A percentile compares a stretch with the other conserved stretches of the same genome.
Conservation (phyloP, 2,113 vertebrate genomes). For the Neogale vison region DNA sequence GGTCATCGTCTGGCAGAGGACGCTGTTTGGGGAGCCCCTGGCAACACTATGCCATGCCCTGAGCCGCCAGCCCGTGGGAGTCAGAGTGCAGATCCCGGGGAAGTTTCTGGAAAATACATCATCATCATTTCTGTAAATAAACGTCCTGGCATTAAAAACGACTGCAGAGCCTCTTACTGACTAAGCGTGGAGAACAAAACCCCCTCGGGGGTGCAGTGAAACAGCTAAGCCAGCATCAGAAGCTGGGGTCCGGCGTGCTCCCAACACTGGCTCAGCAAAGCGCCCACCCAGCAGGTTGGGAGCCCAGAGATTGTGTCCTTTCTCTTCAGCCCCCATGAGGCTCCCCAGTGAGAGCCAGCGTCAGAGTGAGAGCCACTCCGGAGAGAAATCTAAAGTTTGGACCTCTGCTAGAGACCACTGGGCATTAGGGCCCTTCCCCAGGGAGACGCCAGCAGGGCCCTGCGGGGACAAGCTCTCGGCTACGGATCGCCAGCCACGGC, state of each 20-base stretch:
- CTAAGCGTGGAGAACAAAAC: background rate
- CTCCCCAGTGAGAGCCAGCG: background rate
- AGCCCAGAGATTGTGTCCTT: background rate
- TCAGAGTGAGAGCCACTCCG: background rate
- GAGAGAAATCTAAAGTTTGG: background rate
- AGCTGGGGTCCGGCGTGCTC: fast-evolving
- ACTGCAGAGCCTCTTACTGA: background rate
- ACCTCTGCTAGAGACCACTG: background rate
- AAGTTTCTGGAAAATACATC: background rate
- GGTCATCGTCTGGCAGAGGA: too few species aligned
- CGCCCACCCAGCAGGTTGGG: fast-evolving
- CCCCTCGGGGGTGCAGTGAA: fast-evolving
- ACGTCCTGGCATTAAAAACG: background rate
- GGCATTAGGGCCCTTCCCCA: background rate
- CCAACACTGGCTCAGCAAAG: background rate
- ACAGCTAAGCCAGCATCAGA: fast-evolving
- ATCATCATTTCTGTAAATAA: background rate
- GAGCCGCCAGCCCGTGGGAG: too few species aligned
- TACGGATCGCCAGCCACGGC: background rate
- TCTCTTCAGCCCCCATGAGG: too few species aligned
- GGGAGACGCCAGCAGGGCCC: too few species aligned
- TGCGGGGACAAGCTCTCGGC: background rate
- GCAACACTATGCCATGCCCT: background rate
- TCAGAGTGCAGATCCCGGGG: background rate
- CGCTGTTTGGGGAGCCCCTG: background rate